These are phyloP conservation scores for Gymnogyps californianus DNA, from an alignment of 2,113 vertebrate genomes.

Conservation along the genomic window DNA sequence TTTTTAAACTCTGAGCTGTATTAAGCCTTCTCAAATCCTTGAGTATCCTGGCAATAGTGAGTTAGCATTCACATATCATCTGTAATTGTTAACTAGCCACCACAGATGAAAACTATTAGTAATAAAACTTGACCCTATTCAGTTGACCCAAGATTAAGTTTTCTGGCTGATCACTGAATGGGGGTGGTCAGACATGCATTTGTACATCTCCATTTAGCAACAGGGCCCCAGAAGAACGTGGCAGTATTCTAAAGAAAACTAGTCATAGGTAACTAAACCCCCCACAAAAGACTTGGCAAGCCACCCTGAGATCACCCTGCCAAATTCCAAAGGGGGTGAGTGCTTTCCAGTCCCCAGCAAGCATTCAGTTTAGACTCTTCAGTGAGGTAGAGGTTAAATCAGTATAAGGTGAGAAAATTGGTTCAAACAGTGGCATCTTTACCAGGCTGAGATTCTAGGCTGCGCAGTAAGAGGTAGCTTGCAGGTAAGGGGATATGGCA, in stretches of 20 bases:
- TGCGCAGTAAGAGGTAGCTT: neutral
- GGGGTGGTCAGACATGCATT: neutral
- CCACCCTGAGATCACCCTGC: neutral
- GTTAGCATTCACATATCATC: neutral
- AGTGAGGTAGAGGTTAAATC: neutral
- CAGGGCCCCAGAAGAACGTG: neutral
- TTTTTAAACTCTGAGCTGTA: neutral
- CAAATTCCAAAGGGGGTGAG: neutral
- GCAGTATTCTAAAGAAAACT: conserved; percentile 43
- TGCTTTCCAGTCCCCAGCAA: neutral
- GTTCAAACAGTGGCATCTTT: neutral
- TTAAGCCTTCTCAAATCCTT: neutral
- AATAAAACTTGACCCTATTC: neutral
- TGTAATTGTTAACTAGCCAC: neutral
- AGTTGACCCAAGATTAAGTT: neutral
- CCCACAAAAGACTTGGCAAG: conserved; percentile 35
- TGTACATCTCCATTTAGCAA: conserved; percentile 40
- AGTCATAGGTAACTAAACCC: conserved; percentile 21
- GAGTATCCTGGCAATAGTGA: neutral
- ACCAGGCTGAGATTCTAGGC: neutral
- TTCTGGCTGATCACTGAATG: neutral
- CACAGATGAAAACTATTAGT: neutral
- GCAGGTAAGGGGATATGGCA: neutral
- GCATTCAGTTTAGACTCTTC: neutral
- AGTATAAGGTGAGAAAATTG: neutral